Evolutionary conservation across 2,888 invertebrate genomes (phyloP), one percentile per base, ranked within the genome.

Genomic region (Lumbricus terrestris): DNA sequence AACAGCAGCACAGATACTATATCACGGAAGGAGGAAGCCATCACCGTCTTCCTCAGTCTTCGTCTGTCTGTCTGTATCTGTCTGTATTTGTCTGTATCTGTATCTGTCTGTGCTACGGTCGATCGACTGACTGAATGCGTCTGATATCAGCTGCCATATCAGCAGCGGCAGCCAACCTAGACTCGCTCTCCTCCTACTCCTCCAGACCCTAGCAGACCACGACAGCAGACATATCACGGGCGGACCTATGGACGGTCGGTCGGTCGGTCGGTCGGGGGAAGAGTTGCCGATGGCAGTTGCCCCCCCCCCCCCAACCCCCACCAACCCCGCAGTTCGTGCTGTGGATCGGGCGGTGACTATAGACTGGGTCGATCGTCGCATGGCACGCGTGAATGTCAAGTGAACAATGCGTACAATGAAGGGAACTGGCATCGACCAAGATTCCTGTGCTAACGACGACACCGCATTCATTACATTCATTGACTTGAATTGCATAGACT

Each of bases 91-190:
- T 40, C 40, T 47, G 3, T 20, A 23, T 47, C 1, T 6, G 8
- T 20, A 23, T 47, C 1, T 6, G 8, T 20, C 47, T 1, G 47
- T 47, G 13, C 18, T 6, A 42, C 42, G 6, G 42, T 42, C 6
- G 47, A 23, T 47, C 69, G 69, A n/a, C n/a, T 29, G 69, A 69
- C 69, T 69, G 85, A 85, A 85, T 34, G 37, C 85, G 85, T 34
- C 34, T 35, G 85, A 35, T 37, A 37, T 85, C 34, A 35, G 85
- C 85, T 29, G 85, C 85, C n/a, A 85, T 85, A 34, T 18, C 18
- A 85, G 85, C 35, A 85, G 85, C 85, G 85, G 85, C 85, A 35
- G 85, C 34, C 85, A 37, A 35, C 85, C 69, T 69, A 69, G n/a
- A 69, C 69, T 69, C 69, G 29, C 69, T 69, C 69, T 69, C 29